Evolutionary conservation across 2,113 vertebrate species (phyloP), one percentile per base, ranked within the genome.

Genomic region (Odontophorus gujanensis): DNA sequence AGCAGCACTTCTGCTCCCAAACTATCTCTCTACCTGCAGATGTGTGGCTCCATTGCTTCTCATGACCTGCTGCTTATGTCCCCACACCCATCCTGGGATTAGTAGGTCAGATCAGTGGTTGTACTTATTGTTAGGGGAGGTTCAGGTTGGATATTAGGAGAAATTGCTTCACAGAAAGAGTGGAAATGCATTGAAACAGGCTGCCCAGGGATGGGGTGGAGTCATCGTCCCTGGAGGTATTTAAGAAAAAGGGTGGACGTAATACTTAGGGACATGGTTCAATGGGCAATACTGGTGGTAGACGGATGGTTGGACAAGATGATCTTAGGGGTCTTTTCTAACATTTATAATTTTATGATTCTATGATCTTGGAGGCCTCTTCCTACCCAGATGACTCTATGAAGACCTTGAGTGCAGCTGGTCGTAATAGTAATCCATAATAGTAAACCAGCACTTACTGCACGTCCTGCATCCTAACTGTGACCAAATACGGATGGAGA

Each of bases 401-500:
- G 19, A 51, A 32, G 36, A 42, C 47, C 47, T 55, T 55, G n/a
- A 15, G 13, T 47, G 28, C n/a, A 71, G 65, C 50, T 55, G 47
- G 19, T 7, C 50, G 67, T 53, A 53, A 53, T 30, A 53, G 51
- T 53, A 34, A n/a, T 18, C 32, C 50, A 17, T 38, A 8, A 63
- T 19, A 47, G 32, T 36, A 82, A 92, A 85, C 28, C 28, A 74
- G 34, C 11, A 63, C 14, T 20, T 6, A 7, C 14, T 2, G 3
- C 19, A 32, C 74, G 28, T 28, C 51, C 14, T 53, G 51, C 14
- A 28, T 58, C 38, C 62, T 84, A 53, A 43, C 43, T 0, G 0
- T 28, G n/a, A 50, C 42, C 32, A 73, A 16, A 66, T 14, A 9
- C 0, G 3, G 53, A 47, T 7, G 8, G 76, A 62, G 0, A 16